Base-by-base conservation (phyloP, 2,113 vertebrate species). In the Gorsachius goisagi region DNA sequence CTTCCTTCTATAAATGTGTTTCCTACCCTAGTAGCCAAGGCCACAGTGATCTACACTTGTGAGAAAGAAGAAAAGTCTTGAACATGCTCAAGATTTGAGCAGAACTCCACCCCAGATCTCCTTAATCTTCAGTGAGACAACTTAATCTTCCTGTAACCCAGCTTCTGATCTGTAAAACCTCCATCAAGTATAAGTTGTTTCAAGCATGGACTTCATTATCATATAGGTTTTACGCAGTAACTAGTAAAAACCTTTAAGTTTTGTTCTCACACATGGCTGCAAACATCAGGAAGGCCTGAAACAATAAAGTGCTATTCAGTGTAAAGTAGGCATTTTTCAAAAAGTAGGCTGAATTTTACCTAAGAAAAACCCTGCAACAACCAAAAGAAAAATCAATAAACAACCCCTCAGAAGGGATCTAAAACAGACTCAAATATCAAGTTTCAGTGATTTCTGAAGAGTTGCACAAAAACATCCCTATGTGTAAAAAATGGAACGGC, bases 11-110 rank as follows among this genome's bases (percentile, higher is more conserved):
- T 28, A 69, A 76, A 8, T 50, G 12, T 4, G 0, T 74, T 87
- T 89, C 5, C 5, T 44, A 27, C 11, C 8, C 28, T 47, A 10
- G 33, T 4, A 69, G 41, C 58, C n/a, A 41, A 69, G 26, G 5
- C 32, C 44, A 62, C 0, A 0, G 28, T 33, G 14, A 68, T 33
- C n/a, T 68, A 45, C 32, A 35, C 26, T 37, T 35, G 1, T 45
- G 44, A 77, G 59, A 84, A 56, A 64, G 35, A 33, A 35, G 9
- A 73, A 39, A 72, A 68, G 27, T n/a, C 45, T 88, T 88, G 35
- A 67, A 74, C 3, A 10, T 0, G 0, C 10, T 69, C 19, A 59
- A 62, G 35, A 69, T 76, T 27, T 68, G 12, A 32, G 4, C 45
- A 76, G 47, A 78, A 7, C 22, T 82, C 37, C 33, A 60, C 5